Evolutionary conservation across 2,888 invertebrate species (phyloP).

Genomic region (Formica aserva): DNA sequence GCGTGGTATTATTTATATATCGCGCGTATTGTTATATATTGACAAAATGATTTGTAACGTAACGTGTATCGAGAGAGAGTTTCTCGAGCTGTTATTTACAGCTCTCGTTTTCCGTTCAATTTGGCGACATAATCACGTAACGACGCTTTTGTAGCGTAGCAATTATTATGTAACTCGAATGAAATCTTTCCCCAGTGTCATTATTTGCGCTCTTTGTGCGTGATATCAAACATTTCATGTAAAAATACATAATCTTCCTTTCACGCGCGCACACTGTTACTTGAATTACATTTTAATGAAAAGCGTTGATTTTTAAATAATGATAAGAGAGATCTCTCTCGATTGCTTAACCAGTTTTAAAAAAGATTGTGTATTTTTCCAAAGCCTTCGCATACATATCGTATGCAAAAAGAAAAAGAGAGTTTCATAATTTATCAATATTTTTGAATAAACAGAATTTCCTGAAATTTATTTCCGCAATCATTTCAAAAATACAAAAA

Average conservation of each 20-base stretch:
- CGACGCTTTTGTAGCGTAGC: background rate
- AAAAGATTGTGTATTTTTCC: background rate
- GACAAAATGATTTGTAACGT: background rate
- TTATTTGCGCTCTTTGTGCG: background rate
- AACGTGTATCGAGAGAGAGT: background rate
- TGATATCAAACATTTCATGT: background rate
- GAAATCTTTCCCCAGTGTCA: background rate
- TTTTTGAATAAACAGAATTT: conserved; percentile 5
- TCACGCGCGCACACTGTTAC: background rate
- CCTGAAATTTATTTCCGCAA: background rate
- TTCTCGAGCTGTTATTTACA: background rate
- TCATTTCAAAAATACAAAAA: background rate
- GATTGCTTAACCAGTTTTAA: background rate
- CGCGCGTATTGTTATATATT: background rate
- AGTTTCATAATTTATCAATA: background rate
- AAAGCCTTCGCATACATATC: background rate
- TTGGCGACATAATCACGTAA: conserved; percentile 11
- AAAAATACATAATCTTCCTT: background rate
- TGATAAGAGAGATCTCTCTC: background rate
- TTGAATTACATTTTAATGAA: conserved; percentile 3
- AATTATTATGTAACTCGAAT: background rate
- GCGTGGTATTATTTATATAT: conserved; percentile 26
- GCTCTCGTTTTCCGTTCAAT: conserved; percentile 2
- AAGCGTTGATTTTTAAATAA: conserved; percentile 6
- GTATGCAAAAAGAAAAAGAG: background rate